A percentile compares a stretch with the other conserved stretches of the same genome.
These are phyloP conservation scores for Pitta sordida DNA, from an alignment of 2,113 vertebrate genomes.

Conservation along the genomic window DNA sequence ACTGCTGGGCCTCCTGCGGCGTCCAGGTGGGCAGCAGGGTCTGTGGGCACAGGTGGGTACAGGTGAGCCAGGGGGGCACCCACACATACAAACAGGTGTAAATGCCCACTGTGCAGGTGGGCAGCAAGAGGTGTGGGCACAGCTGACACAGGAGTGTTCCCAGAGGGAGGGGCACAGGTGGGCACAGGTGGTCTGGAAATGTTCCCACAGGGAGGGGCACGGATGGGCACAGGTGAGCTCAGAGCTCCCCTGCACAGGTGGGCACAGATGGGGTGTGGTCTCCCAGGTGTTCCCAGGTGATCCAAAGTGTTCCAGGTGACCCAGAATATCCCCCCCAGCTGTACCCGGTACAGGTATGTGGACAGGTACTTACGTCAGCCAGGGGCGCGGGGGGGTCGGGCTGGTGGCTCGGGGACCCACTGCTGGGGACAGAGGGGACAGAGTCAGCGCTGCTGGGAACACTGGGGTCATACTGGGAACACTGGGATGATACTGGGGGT, in stretches of 20 bases:
- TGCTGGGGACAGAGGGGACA: not conserved
- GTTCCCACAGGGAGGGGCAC: not conserved
- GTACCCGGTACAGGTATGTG: not conserved
- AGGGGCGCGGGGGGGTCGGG: not conserved
- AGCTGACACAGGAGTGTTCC: too few species aligned
- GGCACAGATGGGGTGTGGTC: not conserved
- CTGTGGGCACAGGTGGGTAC: constrained; percentile 51
- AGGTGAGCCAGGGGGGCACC: too few species aligned
- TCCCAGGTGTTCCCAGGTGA: not conserved
- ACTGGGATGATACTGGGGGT: not conserved
- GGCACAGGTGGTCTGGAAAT: rapidly evolving
- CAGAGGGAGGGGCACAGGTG: too few species aligned
- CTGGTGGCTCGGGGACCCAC: not conserved
- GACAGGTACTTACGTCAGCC: not conserved
- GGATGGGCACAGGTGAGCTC: not conserved
- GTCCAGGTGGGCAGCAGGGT: constrained; percentile 91
- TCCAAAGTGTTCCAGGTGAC: not conserved
- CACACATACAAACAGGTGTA: too few species aligned
- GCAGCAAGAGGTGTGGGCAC: too few species aligned
- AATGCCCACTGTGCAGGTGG: too few species aligned
- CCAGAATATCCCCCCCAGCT: not conserved
- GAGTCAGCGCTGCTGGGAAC: not conserved
- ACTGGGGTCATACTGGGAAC: too few species aligned
- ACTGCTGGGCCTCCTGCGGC: constrained; percentile 95
- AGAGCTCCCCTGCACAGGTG: too few species aligned